Base-by-base conservation (phyloP, 2,797 vertebrate genomes). In the Lithobates pipiens region DNA sequence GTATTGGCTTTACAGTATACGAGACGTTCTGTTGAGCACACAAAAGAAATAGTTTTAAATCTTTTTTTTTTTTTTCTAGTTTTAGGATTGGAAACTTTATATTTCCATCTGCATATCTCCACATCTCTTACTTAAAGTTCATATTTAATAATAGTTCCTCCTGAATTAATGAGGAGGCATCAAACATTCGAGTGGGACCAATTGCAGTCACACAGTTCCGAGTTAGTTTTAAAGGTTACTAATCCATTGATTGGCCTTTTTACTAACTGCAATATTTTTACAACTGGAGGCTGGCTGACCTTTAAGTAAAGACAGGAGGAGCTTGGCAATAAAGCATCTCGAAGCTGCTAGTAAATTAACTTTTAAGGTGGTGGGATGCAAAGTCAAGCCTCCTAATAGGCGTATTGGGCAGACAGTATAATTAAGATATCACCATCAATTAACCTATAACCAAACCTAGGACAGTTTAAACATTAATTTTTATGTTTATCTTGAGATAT, bases 211-310 rank as follows among this genome's bases (percentile, higher is more conserved):
- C 32, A 42, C 32, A 8, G n/a, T 9, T 1, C 23, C 10, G 57
- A 65, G 57, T 77, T 77, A 65, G 76, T 77, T 77, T 63, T 36
- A 50, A 77, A 57, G 57, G 54, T 77, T 77, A 63, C 76, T 54
- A 76, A 76, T 25, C 57, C 50, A 34, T 16, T 61, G 25, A 50
- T 54, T 76, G 46, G 42, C n/a, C 46, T 76, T 76, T 76, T 57
- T 77, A 77, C 54, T 77, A 65, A 77, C 32, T 77, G 76, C 54
- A 77, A 65, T 39, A 65, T 77, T 77, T 77, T 77, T 65, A 77
- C 32, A 65, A 65, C 76, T 65, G 18, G 11, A 65, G 32, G 32
- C 32, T 63, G 11, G 11, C 7, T 77, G 76, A 77, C 76, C 76
- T 77, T 77, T 65, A 77, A 77, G 57, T 34, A 77, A 36, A 63